Evolutionary conservation across 1,140 invertebrate genomes (phyloP).

Genomic region (Mycetomoellerius zeteki): DNA sequence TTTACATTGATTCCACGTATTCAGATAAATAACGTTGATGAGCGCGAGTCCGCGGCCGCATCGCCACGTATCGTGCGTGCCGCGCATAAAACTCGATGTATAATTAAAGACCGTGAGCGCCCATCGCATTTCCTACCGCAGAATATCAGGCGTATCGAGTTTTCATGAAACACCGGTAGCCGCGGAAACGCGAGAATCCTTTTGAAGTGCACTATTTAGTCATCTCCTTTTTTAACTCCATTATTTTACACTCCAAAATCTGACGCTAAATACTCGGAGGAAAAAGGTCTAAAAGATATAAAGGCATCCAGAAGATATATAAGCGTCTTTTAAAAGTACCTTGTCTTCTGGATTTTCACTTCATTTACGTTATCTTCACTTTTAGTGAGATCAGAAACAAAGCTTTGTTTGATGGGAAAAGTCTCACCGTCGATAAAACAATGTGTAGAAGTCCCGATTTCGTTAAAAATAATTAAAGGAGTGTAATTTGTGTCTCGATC

Average conservation of each 20-base stretch:
- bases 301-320: not conserved
- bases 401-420: not conserved
- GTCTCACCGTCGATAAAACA: not conserved
- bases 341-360: not conserved
- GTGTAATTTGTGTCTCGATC: conserved; percentile 21
- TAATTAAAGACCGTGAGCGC: conserved; percentile 24
- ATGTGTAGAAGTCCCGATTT: not conserved
- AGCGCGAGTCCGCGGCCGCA: conserved; percentile 44
- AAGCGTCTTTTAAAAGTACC: not conserved
- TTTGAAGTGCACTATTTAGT: conserved; percentile 23
- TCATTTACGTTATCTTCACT: conserved; percentile 8
- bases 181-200: not conserved
- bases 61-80: conserved; percentile 44
- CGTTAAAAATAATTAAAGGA: conserved; percentile 20
- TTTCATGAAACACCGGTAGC: not conserved
- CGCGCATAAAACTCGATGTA: conserved; percentile 55
- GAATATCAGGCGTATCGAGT: conserved; percentile 15
- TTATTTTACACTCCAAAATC: conserved; percentile 6
- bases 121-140: conserved; percentile 32
- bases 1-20: conserved; percentile 78
- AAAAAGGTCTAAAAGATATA: conserved; percentile 10
- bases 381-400: not conserved
- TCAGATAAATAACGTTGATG: conserved; percentile 60
- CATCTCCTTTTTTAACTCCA: not conserved
- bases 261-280: not conserved